Percentiles rank a stretch among this genome's conserved stretches.
Conservation (phyloP, 2,888 invertebrate genomes). For the Polymixis lichenea region DNA sequence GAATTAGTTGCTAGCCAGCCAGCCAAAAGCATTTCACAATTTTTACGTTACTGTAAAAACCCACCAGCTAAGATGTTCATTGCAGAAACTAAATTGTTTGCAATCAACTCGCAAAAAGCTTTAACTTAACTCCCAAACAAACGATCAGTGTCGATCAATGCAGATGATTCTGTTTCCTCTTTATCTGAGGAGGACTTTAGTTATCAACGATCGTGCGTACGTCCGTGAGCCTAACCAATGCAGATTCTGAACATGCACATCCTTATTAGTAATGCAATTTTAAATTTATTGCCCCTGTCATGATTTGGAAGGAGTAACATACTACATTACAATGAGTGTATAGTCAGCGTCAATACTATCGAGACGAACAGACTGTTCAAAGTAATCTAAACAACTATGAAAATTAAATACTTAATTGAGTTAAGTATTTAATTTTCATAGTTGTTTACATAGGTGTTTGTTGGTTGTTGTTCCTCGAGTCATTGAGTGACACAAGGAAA, state of each 20-base stretch:
- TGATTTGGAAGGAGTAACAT: not conserved
- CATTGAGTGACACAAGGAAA: no score
- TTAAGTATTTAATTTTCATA: no score
- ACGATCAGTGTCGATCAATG: slow-evolving; percentile 1
- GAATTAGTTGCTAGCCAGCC: not conserved
- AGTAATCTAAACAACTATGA: no score
- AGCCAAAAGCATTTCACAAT: not conserved
- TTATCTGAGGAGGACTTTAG: not conserved
- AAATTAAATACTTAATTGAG: no score
- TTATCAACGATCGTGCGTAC: not conserved
- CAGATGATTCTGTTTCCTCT: not conserved
- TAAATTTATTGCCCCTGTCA: slow-evolving; percentile 17
- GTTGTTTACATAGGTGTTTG: no score
- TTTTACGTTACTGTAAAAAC: not conserved
- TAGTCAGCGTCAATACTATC: no score
- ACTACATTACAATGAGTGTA: no score
- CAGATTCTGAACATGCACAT: slow-evolving; percentile 27
- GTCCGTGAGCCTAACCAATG: not conserved
- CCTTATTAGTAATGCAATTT: slow-evolving; percentile 41
- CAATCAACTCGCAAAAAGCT: not conserved
- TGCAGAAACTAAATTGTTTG: not conserved
- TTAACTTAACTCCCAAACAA: not conserved
- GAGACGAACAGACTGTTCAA: no score
- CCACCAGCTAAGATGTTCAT: not conserved
- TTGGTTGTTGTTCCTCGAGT: no score